These are phyloP conservation scores for Rhabdophis nuchalis DNA, from an alignment of 2,797 vertebrate genomes.

Conservation along the genomic window DNA sequence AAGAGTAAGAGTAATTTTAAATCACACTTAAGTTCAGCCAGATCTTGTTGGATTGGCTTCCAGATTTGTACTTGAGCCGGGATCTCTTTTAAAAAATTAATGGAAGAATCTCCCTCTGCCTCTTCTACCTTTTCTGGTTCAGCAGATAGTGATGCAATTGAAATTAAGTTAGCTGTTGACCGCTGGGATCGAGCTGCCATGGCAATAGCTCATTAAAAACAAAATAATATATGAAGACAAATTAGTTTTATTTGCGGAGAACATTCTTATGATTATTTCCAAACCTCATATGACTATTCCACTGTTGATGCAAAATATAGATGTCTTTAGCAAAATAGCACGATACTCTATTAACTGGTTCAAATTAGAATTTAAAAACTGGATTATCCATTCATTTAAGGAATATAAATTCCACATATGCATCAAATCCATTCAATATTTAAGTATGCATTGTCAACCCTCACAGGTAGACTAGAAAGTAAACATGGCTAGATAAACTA, in stretches of 20 bases:
- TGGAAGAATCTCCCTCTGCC: background rate
- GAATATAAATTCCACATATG: background rate
- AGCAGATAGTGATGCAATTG: background rate
- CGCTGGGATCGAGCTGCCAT: background rate
- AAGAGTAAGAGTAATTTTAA: background rate
- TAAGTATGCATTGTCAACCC: background rate
- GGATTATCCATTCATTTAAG: background rate
- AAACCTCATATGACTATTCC: background rate
- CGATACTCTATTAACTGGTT: background rate
- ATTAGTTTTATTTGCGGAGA: background rate
- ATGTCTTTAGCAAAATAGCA: background rate
- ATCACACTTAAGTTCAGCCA: background rate
- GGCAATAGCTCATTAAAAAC: background rate
- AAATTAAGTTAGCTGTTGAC: background rate
- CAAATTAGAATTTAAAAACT: background rate
- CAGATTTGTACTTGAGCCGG: background rate
- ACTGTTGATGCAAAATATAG: background rate
- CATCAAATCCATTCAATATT: background rate
- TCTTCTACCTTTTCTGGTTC: background rate
- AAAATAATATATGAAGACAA: background rate
- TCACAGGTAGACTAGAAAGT: background rate
- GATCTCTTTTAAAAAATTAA: background rate
- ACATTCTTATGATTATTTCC: background rate
- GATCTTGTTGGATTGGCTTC: background rate
- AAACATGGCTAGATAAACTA: background rate